Evolutionary conservation across 2,797 vertebrate species (phyloP).

Genomic region (Acipenser oxyrinchus): DNA sequence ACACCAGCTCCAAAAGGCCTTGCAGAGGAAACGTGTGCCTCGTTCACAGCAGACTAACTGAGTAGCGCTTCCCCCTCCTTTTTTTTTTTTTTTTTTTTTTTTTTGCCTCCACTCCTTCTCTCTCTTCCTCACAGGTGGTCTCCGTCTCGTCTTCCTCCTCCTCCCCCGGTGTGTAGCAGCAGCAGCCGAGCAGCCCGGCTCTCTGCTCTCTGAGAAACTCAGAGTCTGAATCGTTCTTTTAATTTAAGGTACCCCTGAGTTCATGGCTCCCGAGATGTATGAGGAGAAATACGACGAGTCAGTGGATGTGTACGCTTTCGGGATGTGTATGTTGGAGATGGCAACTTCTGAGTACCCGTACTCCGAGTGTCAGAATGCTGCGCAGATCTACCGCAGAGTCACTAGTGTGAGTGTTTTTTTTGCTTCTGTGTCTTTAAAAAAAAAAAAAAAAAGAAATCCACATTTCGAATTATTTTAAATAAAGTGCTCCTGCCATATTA

Average conservation of each 20-base stretch:
- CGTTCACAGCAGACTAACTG: slow-evolving; percentile 56
- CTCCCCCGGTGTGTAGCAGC: slow-evolving; percentile 53
- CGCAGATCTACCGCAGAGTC: slow-evolving; percentile 99
- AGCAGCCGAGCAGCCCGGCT: slow-evolving; percentile 33
- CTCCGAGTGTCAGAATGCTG: slow-evolving; percentile 98
- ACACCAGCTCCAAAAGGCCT: slow-evolving; percentile 40
- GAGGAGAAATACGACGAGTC: slow-evolving; percentile 99
- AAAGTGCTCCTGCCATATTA: too few species aligned
- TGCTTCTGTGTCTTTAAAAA: slow-evolving; percentile 16
- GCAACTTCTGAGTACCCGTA: slow-evolving; percentile 98
- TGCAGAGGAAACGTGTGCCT: slow-evolving; percentile 46
- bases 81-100: slow-evolving; percentile 50
- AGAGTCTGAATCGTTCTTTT: slow-evolving; percentile 97
- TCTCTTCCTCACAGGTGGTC: slow-evolving; percentile 52
- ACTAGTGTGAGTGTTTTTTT: slow-evolving; percentile 85
- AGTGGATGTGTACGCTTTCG: slow-evolving; percentile 99
- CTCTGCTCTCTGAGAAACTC: slow-evolving; percentile 69
- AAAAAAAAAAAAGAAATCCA: too few species aligned
- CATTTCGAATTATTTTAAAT: too few species aligned
- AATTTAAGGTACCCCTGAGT: slow-evolving; percentile 99
- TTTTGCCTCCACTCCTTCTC: slow-evolving; percentile 21
- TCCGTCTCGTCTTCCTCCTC: slow-evolving; percentile 54
- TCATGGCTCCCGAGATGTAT: slow-evolving; percentile 99
- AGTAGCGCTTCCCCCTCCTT: slow-evolving; percentile 63
- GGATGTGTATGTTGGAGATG: slow-evolving; percentile 99